These are phyloP conservation scores for Chanos chanos DNA, from an alignment of 2,797 vertebrate species.

Conservation along the genomic window DNA sequence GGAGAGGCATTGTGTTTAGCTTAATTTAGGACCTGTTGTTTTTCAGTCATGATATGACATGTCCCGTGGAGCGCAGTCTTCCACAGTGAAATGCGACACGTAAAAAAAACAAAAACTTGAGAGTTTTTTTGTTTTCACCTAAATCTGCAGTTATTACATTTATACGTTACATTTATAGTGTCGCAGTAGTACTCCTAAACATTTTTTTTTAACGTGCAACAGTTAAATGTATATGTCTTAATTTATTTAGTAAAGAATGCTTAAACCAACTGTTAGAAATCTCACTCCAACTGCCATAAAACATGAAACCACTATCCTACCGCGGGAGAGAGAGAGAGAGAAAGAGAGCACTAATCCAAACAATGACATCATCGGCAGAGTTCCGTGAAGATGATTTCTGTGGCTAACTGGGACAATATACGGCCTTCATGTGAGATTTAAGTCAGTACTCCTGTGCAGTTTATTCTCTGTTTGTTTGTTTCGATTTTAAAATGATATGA, in stretches of 20 bases:
- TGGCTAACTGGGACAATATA: background rate
- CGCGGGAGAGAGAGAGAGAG: conserved; percentile 24
- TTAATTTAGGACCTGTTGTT: conserved; percentile 59
- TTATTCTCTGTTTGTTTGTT: background rate
- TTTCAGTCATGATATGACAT: conserved; percentile 63
- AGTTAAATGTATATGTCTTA: background rate
- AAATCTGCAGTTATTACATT: too few relatives aligned
- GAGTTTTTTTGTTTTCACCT: conserved; percentile 22
- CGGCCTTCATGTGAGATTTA: background rate
- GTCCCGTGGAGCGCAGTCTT: too few relatives aligned
- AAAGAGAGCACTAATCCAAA: conserved; percentile 12
- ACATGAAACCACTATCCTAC: conserved; percentile 24
- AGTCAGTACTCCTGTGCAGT: background rate
- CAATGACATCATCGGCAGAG: conserved; percentile 31
- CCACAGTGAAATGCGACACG: conserved; percentile 32
- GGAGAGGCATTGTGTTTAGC: too few relatives aligned
- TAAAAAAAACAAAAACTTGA: conserved; percentile 3
- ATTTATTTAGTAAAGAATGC: background rate
- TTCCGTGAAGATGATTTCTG: conserved; percentile 7
- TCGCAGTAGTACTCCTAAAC: too few relatives aligned
- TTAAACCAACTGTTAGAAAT: background rate
- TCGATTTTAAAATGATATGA: too few relatives aligned
- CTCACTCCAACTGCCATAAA: background rate
- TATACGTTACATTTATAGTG: too few relatives aligned
- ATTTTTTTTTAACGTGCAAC: too few relatives aligned